Percentiles rank a stretch among this genome's conserved stretches.
These are phyloP conservation scores for Nemopilema nomurai DNA, from an alignment of 30 jellyfish, hydroid and myxozoan species.

Conservation along the genomic window DNA sequence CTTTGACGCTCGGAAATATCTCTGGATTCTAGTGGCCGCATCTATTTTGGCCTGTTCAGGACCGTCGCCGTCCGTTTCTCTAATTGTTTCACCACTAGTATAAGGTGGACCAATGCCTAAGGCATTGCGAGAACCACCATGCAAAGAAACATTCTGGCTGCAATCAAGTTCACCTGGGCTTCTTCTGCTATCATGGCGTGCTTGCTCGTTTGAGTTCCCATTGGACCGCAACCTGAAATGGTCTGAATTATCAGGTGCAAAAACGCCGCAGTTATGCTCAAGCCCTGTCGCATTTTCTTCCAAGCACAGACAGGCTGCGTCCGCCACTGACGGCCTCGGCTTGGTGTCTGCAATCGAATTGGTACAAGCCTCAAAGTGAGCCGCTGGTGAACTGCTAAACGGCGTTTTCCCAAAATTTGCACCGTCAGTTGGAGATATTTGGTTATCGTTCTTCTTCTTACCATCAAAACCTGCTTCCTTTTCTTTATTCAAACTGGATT, in stretches of 20 bases:
- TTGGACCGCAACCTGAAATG: too few relatives aligned
- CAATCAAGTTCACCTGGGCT: too few relatives aligned
- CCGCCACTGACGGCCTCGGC: not conserved
- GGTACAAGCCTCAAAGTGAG: not conserved
- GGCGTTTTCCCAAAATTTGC: not conserved
- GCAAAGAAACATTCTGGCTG: too few relatives aligned
- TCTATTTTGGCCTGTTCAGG: not conserved
- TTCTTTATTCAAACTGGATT: not conserved
- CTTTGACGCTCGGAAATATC: conserved; percentile 51
- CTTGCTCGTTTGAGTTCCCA: too few relatives aligned
- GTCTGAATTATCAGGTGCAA: too few relatives aligned
- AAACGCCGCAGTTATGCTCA: not conserved
- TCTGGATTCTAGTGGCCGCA: conserved; percentile 84
- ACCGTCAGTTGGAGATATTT: not conserved
- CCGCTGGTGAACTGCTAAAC: not conserved
- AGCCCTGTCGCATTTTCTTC: not conserved
- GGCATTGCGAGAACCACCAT: too few relatives aligned
- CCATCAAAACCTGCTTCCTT: not conserved
- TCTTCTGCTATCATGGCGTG: too few relatives aligned
- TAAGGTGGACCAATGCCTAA: too few relatives aligned
- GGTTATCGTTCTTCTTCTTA: not conserved
- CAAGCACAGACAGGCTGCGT: not conserved
- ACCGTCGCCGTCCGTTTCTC: too few relatives aligned
- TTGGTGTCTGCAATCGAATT: not conserved
- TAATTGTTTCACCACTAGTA: too few relatives aligned